Base-by-base conservation (phyloP, 92 coral and sea anemone species). In the Phenganax subtilis region DNA sequence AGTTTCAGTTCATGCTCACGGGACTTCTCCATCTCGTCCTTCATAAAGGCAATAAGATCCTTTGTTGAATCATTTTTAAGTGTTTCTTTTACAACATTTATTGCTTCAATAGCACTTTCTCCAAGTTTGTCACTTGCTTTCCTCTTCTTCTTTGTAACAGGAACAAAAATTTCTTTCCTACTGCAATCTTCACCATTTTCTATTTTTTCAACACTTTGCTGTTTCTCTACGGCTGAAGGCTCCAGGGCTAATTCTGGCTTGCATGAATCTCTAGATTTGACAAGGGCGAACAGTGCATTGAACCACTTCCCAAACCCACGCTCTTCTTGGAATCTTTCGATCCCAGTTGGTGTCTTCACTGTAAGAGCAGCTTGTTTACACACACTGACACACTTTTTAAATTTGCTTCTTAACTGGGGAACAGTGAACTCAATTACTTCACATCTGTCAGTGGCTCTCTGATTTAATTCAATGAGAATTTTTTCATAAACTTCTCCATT, bases 291-390 rank as follows among this genome's bases (percentile, higher is more conserved):
- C 17, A 87, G 57, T 25, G 52, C 82, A 27, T 77, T 71, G 29
- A 83, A 87, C 89, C 81, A 87, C 71, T 58, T 76, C 12, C 87
- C 84, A 77, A 75, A 87, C 55, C 84, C 79, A 54, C 70, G 47
- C 20, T 87, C 87, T 44, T 83, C 81, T 71, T 83, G 84, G 76
- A 83, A 87, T 54, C 89, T 71, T 70, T 87, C 77, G 0, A 87
- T 84, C 6, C 85, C 87, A 69, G 89, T 83, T 37, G 79, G 77
- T 15, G 84, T 83, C 73, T 83, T 86, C 30, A 76, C 64, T 3
- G 89, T 83, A 12, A 86, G 71, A 59, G 89, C 83, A 44, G 85
- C 89, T 54, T 77, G 65, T 59, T 87, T 87, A 67, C 89, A 87
- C 44, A 57, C 80, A 54, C 69, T n/a, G 8, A 84, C 76, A 31